Evolutionary conservation across 37 sponge, comb jelly and placozoan species (phyloP), one percentile per base, ranked within the genome.

Genomic region (Oscarella lobularis): DNA sequence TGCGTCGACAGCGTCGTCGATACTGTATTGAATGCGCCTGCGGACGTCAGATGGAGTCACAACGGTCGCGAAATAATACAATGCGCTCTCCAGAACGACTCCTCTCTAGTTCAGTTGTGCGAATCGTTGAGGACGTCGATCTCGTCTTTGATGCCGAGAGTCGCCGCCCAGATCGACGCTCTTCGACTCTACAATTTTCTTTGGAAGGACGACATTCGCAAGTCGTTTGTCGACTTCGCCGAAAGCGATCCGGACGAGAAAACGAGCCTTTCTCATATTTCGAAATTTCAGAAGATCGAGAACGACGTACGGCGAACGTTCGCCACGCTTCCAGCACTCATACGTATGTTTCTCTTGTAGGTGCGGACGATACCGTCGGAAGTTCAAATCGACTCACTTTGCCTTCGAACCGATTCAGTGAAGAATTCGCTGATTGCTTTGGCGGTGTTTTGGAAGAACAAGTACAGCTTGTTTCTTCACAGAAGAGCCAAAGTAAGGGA

Each of bases 141-240:
- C n/a, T n/a, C n/a, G n/a, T n/a, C n/a, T n/a, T n/a, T n/a, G n/a
- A n/a, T n/a, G n/a, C n/a, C n/a, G n/a, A n/a, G n/a, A n/a, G n/a
- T n/a, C n/a, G n/a, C n/a, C n/a, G n/a, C n/a, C n/a, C n/a, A n/a
- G n/a, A n/a, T n/a, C n/a, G n/a, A 68, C 4, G 66, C 81, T 30
- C 81, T 91, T 36, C 3, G 36, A 1, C 37, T 37, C 3, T 89
- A 77, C 67, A 85, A 85, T 39, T 75, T 70, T 65, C 82, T 90
- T 38, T 94, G 95, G 95, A 66, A 81, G 75, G 70, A 84, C 60
- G 95, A 94, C 74, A 74, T 94, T 31, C 85, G 87, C 70, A 78
- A 78, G 37, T 37, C 85, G 71, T 87, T 82, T 78, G 54, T 81
- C 75, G 36, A 75, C 38, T 87, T 94, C 70, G 68, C 84, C 31